Conservation (phyloP, 2,797 vertebrate species). For the Melanotaenia trifasciata region DNA sequence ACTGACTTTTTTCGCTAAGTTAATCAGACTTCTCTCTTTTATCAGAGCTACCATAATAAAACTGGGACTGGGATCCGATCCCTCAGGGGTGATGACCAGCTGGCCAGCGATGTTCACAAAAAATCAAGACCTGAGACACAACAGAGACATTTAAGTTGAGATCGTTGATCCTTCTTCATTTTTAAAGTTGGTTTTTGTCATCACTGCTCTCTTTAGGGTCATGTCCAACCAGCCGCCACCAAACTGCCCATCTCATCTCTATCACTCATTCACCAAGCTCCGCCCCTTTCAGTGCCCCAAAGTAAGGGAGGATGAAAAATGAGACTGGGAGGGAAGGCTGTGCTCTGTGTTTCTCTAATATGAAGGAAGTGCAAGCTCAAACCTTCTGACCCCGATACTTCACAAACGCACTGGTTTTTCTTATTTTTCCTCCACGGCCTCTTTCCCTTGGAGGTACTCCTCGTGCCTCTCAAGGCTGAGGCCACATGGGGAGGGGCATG, state of each 20-base stretch:
- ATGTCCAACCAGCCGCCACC: background rate
- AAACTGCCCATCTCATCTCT: constrained; percentile 36
- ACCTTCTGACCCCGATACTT: constrained; percentile 1
- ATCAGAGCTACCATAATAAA: no score
- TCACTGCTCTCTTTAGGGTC: background rate
- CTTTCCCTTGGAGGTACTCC: constrained; percentile 17
- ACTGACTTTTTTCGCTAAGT: no score
- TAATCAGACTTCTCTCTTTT: no score
- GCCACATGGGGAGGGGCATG: constrained; percentile 12
- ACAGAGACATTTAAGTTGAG: no score
- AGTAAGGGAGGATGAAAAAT: constrained; percentile 13
- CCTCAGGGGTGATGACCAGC: no score
- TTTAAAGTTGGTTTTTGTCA: background rate
- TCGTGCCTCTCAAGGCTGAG: constrained; percentile 22
- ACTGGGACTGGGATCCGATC: no score
- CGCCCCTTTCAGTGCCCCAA: constrained; percentile 17
- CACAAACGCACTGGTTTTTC: background rate
- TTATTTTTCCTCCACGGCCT: constrained; percentile 10
- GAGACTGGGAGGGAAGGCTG: background rate
- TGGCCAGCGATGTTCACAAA: no score
- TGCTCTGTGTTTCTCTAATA: constrained; percentile 5
- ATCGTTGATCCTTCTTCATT: no score
- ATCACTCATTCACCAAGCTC: constrained; percentile 49
- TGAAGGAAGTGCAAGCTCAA: constrained; percentile 18
- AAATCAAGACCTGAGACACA: no score